phyloP scores from a whole-genome alignment of 2,113 vertebrate species.

The Pituophis catenifer region DNA sequence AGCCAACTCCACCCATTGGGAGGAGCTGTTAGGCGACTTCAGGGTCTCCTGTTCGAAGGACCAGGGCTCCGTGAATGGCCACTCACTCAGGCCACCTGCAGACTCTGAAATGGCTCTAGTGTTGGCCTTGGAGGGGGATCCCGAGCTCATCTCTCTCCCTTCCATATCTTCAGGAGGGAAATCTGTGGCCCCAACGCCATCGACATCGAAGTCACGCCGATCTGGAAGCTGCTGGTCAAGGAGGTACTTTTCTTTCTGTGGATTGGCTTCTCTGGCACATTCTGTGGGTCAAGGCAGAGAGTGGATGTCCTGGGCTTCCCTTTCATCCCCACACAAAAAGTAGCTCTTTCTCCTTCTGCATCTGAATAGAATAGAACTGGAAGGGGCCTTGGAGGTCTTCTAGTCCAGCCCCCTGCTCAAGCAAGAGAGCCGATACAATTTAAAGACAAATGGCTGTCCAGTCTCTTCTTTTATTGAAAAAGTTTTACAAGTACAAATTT shows the following conservation, averaged over 20 bases:
- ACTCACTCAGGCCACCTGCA: background rate
- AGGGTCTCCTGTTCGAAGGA: background rate
- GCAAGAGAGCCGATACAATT: too few relatives aligned
- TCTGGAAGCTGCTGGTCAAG: constrained; percentile 81
- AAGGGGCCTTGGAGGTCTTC: too few relatives aligned
- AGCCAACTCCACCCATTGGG: background rate
- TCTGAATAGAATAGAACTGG: too few relatives aligned
- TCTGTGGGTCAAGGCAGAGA: background rate
- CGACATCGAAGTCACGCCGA: constrained; percentile 71
- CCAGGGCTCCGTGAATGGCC: background rate
- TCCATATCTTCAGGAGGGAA: constrained; percentile 63
- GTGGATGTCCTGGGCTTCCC: background rate
- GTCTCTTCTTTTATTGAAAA: too few relatives aligned
- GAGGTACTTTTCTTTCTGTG: constrained; percentile 66
- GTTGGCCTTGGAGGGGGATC: background rate
- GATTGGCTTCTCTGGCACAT: background rate
- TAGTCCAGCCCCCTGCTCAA: too few relatives aligned
- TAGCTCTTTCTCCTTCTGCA: too few relatives aligned
- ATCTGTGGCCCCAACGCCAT: constrained; percentile 77
- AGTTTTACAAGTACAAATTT: too few relatives aligned
- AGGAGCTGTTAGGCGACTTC: background rate
- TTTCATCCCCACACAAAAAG: too few relatives aligned
- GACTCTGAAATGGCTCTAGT: background rate
- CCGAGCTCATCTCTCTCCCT: background rate
- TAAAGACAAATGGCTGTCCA: too few relatives aligned